Percentiles rank a stretch among this genome's conserved stretches.
These are phyloP conservation scores for Morelia viridis DNA, from an alignment of 2,797 vertebrate species.

Conservation along the genomic window DNA sequence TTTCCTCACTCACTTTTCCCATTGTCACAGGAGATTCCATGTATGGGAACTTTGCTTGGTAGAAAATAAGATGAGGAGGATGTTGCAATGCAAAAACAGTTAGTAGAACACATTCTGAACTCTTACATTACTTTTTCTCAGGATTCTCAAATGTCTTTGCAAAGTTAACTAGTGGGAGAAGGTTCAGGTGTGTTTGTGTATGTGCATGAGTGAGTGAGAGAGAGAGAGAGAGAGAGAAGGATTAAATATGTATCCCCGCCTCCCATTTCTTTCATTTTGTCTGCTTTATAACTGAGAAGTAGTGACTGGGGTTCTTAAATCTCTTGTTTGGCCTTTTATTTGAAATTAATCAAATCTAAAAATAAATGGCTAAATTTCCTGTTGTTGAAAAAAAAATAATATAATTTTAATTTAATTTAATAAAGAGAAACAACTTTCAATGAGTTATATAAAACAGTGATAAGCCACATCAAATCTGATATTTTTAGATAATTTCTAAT, in stretches of 20 bases:
- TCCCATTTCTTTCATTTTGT: background rate
- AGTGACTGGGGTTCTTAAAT: background rate
- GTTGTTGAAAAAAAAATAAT: background rate
- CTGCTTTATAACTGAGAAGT: background rate
- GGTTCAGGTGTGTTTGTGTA: background rate
- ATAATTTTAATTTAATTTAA: constrained; percentile 27
- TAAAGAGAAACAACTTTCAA: constrained; percentile 51
- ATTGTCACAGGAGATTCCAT: background rate
- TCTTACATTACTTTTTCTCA: background rate
- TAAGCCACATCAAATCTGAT: constrained; percentile 67
- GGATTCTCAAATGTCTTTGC: background rate
- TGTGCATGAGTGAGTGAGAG: background rate
- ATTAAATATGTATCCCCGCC: background rate
- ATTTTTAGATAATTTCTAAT: constrained; percentile 73
- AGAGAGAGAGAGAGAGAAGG: no score
- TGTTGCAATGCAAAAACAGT: background rate
- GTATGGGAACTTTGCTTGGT: background rate
- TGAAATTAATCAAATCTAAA: constrained; percentile 2
- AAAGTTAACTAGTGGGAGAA: background rate
- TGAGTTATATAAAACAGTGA: constrained; percentile 48
- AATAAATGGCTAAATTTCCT: background rate
- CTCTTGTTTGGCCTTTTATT: background rate
- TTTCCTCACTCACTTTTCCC: background rate
- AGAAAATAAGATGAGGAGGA: background rate
- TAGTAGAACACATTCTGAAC: background rate